These are phyloP conservation scores for Pyrrhosoma nymphula DNA, from an alignment of 2,888 invertebrate species.

Conservation along the genomic window DNA sequence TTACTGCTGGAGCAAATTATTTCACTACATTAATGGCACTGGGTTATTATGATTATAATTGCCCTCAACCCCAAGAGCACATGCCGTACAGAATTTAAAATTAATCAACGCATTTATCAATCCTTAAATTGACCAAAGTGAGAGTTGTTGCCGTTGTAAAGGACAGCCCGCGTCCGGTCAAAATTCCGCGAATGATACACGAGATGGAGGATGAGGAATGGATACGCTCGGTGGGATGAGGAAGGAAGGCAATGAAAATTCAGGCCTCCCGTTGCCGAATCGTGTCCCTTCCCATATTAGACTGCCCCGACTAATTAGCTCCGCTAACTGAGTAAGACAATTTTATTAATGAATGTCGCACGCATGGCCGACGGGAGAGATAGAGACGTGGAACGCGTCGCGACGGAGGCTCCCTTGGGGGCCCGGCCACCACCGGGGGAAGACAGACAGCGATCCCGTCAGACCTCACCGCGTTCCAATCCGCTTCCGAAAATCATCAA, in stretches of 20 bases:
- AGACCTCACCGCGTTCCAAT: not conserved
- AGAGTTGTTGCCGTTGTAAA: not conserved
- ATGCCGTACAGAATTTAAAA: no score
- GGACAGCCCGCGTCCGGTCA: not conserved
- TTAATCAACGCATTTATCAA: no score
- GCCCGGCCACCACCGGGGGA: not conserved
- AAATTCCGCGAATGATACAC: no score
- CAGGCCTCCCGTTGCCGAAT: not conserved
- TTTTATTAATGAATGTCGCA: conserved; percentile 1
- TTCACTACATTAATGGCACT: no score
- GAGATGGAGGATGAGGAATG: no score
- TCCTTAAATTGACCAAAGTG: not conserved
- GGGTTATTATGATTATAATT: no score
- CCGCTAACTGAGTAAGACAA: not conserved
- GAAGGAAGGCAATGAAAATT: not conserved
- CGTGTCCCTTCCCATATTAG: not conserved
- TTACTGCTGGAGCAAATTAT: no score
- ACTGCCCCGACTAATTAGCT: not conserved
- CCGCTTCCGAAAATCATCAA: not conserved
- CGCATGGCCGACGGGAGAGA: not conserved
- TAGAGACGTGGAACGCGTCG: not conserved
- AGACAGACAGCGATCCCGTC: not conserved
- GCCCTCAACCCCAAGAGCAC: no score
- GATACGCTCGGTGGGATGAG: not conserved
- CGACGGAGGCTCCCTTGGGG: not conserved